A percentile compares a stretch with the other conserved stretches of the same genome.
These are phyloP conservation scores for Monomorium pharaonis DNA, from an alignment of 1,140 invertebrate genomes.

Conservation along the genomic window DNA sequence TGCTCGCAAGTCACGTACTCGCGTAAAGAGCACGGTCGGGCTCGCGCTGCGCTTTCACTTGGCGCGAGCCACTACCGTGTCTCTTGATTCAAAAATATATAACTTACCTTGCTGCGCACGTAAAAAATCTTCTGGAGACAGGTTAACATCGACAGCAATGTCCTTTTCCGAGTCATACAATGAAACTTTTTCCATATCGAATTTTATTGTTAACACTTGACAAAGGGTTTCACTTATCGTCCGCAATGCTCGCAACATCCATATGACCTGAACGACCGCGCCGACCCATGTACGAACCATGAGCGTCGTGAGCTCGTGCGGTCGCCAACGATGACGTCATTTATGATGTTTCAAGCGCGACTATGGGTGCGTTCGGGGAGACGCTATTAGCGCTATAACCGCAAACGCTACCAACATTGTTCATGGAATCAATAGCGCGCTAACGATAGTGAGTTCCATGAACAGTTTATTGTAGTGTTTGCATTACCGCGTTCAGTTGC, in stretches of 20 bases:
- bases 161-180: background rate
- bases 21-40: too few relatives aligned
- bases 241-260: background rate
- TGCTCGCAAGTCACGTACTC: too few relatives aligned
- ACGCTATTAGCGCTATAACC: background rate
- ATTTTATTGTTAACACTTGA: background rate
- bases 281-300: background rate
- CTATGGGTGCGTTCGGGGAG: background rate
- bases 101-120: background rate
- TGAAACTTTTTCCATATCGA: constrained; percentile 3
- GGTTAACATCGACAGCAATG: background rate
- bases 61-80: too few relatives aligned
- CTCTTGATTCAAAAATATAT: background rate
- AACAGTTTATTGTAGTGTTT: background rate
- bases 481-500: too few relatives aligned
- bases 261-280: background rate
- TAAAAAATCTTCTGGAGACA: background rate
- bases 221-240: background rate
- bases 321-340: too few relatives aligned
- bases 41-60: too few relatives aligned
- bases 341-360: too few relatives aligned
- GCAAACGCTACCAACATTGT: background rate
- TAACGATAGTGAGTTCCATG: background rate
- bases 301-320: too few relatives aligned
- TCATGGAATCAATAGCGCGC: background rate